Evolutionary conservation across 2,888 invertebrate species (phyloP), one percentile per base, ranked within the genome.

Genomic region (Poecilobothrus nobilitatus): DNA sequence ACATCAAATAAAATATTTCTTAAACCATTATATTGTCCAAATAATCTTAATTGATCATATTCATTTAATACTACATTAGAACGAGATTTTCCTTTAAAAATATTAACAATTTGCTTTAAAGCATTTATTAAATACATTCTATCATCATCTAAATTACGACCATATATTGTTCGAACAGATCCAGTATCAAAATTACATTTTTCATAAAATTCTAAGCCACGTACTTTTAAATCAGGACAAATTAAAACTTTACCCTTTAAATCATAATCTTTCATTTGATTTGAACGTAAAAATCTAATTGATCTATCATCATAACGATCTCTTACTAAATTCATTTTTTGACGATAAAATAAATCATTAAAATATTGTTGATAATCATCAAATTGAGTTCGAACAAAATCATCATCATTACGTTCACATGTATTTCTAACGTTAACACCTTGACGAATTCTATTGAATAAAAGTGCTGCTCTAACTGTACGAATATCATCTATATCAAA

Each of bases 151-250:
- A 53, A 18, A 53, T 53, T 18, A n/a, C 53, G 53, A 6, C 53
- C 53, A 53, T 53, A 53, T 12, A 53, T 53, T 53, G 53, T 53
- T 12, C 53, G 53, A 53, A 53, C 53, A 53, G 53, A 53, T 53
- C 53, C 53, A 53, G 53, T 53, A n/a, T 53, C 53, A 53, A 53
- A 53, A 53, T 53, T 53, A n/a, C 53, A 53, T 53, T 53, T 53
- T 18, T 53, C 53, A 53, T 53, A 53, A 12, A n/a, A 53, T 6
- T 18, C n/a, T 18, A 53, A 18, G 18, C 15, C 53, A n/a, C 18
- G n/a, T 2, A 53, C 18, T 53, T 53, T n/a, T 18, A 53, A 53
- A n/a, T 15, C n/a, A 15, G 53, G 53, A 53, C 53, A 53, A 53
- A 53, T 53, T n/a, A 53, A 53, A 53, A 53, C 53, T n/a, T 53